phyloP scores from a whole-genome alignment of 2,888 invertebrate genomes.

The Theristus sp. region DNA sequence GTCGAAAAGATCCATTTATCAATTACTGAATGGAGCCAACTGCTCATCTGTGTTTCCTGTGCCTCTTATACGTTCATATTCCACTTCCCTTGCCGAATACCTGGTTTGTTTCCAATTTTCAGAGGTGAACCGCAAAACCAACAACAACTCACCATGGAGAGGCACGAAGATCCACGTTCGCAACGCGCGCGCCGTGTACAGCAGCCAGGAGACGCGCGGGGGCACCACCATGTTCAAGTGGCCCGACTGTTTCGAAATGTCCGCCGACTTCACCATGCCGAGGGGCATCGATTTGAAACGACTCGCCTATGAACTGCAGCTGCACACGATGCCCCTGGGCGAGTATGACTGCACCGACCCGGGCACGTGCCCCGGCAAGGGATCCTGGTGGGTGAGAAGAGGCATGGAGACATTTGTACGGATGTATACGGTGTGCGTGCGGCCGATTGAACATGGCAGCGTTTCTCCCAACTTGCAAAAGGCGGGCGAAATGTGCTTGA shows the following conservation, averaged over 20 bases:
- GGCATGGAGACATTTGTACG: no score
- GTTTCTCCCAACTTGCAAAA: not conserved
- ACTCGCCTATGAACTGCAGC: not conserved
- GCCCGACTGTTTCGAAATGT: not conserved
- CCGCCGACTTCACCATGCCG: not conserved
- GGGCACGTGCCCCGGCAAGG: not conserved
- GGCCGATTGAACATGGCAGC: not conserved
- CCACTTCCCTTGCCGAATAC: no score
- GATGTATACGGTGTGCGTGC: no score
- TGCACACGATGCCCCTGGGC: not conserved
- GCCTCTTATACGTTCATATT: no score
- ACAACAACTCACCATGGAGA: not conserved
- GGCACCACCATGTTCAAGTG: not conserved
- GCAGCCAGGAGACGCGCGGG: not conserved
- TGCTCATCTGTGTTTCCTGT: no score
- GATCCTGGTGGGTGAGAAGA: not conserved
- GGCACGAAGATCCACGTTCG: not conserved
- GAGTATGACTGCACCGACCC: not conserved
- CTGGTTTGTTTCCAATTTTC: no score
- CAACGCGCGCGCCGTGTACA: not conserved
- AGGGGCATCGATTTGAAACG: not conserved
- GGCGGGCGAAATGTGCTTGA: no score
- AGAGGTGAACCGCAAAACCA: not conserved
- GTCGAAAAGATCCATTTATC: no score
- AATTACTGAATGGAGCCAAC: no score